Evolutionary conservation across 92 coral and sea anemone species (phyloP).

Genomic region (Parazoanthus darwini): DNA sequence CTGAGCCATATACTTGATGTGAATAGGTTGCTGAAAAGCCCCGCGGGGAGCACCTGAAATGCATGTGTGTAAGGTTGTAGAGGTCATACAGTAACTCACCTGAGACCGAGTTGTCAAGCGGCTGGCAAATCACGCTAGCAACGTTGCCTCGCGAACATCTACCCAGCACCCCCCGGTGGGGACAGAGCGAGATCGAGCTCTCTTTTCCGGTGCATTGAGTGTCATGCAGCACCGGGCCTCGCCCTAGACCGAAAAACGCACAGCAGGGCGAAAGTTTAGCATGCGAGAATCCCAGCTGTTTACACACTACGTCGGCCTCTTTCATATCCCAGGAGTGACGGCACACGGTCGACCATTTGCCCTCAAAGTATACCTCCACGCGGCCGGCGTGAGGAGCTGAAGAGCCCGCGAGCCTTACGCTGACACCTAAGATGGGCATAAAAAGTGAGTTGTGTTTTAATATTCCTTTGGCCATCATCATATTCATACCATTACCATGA

Average conservation of each 20-base stretch:
- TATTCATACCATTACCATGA: too few species aligned
- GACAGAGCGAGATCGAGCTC: constrained; percentile 9
- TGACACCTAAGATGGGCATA: constrained; percentile 8
- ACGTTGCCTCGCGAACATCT: neutral
- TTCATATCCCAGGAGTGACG: constrained; percentile 1
- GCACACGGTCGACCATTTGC: constrained; percentile 18
- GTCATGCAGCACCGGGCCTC: neutral
- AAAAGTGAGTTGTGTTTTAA: too few species aligned
- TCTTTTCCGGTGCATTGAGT: constrained; percentile 17
- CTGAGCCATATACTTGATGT: too few species aligned
- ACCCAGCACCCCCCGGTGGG: neutral
- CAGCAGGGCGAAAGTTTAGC: constrained; percentile 18
- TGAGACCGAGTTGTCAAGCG: neutral
- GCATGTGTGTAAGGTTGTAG: too few species aligned
- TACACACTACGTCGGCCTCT: constrained; percentile 7
- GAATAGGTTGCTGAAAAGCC: too few species aligned
- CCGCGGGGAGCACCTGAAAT: too few species aligned
- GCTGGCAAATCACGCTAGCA: constrained; percentile 17
- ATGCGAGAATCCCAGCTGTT: constrained; percentile 13
- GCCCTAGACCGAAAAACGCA: constrained; percentile 15
- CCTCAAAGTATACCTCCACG: constrained; percentile 13
- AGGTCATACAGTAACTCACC: neutral
- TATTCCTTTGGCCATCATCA: too few species aligned
- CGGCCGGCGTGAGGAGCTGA: constrained; percentile 29
- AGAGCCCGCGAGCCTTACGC: constrained; percentile 38